Base-by-base conservation (phyloP, 2,113 vertebrate genomes). In the Synodontis membranacea region DNA sequence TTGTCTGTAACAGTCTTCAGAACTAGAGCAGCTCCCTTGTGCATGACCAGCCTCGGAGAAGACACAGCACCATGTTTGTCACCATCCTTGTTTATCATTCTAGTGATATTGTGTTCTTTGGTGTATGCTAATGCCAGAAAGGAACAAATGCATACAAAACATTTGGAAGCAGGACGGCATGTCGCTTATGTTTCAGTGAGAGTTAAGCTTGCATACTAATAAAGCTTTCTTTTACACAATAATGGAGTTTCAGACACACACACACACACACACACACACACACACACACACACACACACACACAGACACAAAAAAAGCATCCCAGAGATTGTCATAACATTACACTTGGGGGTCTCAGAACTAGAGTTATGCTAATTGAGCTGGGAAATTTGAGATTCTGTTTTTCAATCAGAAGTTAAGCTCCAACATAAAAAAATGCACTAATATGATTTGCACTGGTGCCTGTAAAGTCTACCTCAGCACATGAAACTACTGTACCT, bases 1-100 rank as follows among this genome's bases (percentile, higher is more conserved):
- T 56, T 37, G 48, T 76, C 83, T 31, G 50, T 83, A 68, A 74
- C 82, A 42, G 75, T 84, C 39, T 72, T 64, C 79, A 82, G 86
- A 90, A 90, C 44, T 90, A 52, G 91, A 88, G 83, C 87, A 89
- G 79, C 72, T 91, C 90, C 90, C 91, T 21, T 28, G 84, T 64
- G 87, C 56, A 75, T 66, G 34, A 76, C 62, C 39, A 82, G 39
- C 76, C 80, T 80, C n/a, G 37, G 19, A 48, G 54, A 44, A 42
- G 86, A 85, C 48, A 52, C 14, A n/a, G 50, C n/a, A 60, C 48
- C 64, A 31, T 54, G 42, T 42, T 46, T 62, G 87, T 82, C 66
- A 52, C 34, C 42, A 15, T 84, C 17, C 48, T 84, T 80, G 39
- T 58, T 80, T 68, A 74, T 23, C 44, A 39, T 58, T 83, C 42